Percentiles rank a stretch among this genome's conserved stretches.
phyloP scores from a whole-genome alignment of 2,113 vertebrate species.

The Collichthys lucidus region DNA sequence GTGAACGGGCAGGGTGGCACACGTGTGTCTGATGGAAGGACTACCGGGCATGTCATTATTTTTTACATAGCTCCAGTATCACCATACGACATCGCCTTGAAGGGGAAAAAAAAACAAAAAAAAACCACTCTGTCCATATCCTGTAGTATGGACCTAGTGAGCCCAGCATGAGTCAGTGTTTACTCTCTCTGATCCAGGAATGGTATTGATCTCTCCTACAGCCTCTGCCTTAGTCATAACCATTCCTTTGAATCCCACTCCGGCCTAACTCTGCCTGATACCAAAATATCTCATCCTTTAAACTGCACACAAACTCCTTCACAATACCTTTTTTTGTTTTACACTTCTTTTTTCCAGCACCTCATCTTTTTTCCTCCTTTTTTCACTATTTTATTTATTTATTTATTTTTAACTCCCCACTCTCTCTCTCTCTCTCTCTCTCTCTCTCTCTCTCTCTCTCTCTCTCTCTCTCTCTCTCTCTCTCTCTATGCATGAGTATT shows the following conservation, averaged over 20 bases:
- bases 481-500: constrained; percentile 35
- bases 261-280: not conserved
- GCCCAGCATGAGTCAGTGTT: constrained; percentile 36
- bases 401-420: not conserved
- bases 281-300: constrained; percentile 14
- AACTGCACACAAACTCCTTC: not conserved
- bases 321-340: not conserved
- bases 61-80: too few species aligned
- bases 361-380: too few species aligned
- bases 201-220: constrained; percentile 37
- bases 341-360: not conserved
- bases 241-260: constrained; percentile 26
- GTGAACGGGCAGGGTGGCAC: too few species aligned
- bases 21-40: too few species aligned
- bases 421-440: not conserved
- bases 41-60: too few species aligned
- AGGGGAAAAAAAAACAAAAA: not conserved
- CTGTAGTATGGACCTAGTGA: constrained; percentile 2
- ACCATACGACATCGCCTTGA: not conserved
- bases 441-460: constrained; percentile 2
- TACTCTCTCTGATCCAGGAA: constrained; percentile 31
- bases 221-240: constrained; percentile 10
- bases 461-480: constrained; percentile 1
- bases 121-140: not conserved
- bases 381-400: too few species aligned